These are phyloP conservation scores for Grus americana DNA, from an alignment of 2,113 vertebrate genomes.

Conservation along the genomic window DNA sequence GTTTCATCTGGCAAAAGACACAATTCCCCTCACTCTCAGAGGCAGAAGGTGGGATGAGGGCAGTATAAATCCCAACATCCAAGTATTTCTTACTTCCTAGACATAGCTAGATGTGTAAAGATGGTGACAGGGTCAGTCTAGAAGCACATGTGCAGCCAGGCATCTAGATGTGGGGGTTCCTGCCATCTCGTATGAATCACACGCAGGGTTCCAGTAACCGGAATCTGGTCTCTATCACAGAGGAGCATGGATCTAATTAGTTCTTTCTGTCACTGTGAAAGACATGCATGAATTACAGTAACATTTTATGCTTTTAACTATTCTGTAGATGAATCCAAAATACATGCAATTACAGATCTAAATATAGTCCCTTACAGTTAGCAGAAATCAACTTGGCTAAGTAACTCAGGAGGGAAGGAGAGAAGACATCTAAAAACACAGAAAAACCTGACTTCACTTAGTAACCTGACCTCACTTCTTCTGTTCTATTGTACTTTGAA, in stretches of 20 bases:
- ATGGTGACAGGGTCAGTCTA: background rate
- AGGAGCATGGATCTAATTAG: background rate
- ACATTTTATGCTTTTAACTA: background rate
- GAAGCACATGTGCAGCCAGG: background rate
- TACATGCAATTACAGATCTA: conserved; percentile 16
- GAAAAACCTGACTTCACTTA: background rate
- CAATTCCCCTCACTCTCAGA: background rate
- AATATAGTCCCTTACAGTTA: conserved; percentile 7
- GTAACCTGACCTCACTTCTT: background rate
- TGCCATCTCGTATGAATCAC: background rate
- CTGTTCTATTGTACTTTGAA: background rate
- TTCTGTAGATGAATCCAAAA: conserved; percentile 12
- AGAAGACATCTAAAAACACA: background rate
- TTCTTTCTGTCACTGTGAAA: background rate
- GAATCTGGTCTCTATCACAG: background rate
- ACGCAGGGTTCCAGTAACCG: background rate
- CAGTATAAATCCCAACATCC: background rate
- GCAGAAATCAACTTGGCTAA: background rate
- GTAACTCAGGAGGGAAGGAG: background rate
- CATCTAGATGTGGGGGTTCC: background rate
- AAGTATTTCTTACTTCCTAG: background rate
- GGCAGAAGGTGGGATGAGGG: background rate
- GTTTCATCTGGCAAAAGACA: background rate
- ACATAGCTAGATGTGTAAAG: background rate
- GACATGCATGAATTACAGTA: conserved; percentile 5